Evolutionary conservation across 2,888 invertebrate genomes (phyloP).

Genomic region (Andrena camellia): DNA sequence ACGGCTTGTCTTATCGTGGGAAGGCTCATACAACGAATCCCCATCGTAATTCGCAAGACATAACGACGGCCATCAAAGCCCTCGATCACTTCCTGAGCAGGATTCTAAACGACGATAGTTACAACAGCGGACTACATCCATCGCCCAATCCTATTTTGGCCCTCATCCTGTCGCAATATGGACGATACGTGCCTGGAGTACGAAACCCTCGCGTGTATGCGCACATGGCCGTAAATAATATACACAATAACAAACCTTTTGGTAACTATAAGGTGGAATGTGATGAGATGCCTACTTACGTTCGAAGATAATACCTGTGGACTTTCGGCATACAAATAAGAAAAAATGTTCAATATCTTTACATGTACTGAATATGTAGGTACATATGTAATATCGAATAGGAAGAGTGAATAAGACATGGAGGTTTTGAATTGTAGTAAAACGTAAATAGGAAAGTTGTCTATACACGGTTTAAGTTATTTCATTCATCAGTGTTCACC

Average conservation of each 20-base stretch:
- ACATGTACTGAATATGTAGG: no score
- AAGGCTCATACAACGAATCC: constrained; percentile 50
- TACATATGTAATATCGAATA: no score
- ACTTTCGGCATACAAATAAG: no score
- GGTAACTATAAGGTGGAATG: constrained; percentile 86
- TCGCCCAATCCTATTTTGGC: constrained; percentile 88
- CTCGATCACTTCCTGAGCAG: constrained; percentile 76
- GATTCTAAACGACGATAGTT: constrained; percentile 78
- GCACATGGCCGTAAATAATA: constrained; percentile 88
- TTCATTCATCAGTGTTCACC: no score
- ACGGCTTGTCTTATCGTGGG: constrained; percentile 53
- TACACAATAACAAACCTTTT: constrained; percentile 89
- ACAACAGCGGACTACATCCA: constrained; percentile 87
- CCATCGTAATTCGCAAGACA: constrained; percentile 63
- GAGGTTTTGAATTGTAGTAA: no score
- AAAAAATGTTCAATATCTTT: no score
- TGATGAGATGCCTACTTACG: constrained; percentile 65
- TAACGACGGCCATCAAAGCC: constrained; percentile 68
- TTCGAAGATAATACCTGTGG: background rate
- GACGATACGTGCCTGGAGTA: constrained; percentile 86
- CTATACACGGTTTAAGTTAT: no score
- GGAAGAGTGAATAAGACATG: no score
- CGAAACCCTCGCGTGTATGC: constrained; percentile 85
- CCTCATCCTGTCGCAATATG: constrained; percentile 88
- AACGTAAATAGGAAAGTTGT: no score